Conservation (phyloP, 2,113 vertebrate genomes). For the Limnothrissa miodon region DNA sequence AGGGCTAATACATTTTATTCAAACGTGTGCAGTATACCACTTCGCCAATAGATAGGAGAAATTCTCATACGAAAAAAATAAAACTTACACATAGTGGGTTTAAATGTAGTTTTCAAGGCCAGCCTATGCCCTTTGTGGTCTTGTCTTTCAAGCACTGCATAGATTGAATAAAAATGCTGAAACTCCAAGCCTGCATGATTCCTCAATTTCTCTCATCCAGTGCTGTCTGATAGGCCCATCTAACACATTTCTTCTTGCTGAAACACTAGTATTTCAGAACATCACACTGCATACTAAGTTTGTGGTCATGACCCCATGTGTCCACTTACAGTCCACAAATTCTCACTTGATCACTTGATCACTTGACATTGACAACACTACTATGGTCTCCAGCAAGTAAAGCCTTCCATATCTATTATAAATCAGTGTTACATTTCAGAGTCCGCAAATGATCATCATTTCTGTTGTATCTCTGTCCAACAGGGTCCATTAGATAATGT, state of each 20-base stretch:
- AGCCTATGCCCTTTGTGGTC: background rate
- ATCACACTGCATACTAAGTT: background rate
- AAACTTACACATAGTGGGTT: too few species aligned
- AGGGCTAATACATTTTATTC: too few species aligned
- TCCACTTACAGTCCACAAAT: background rate
- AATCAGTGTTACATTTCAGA: background rate
- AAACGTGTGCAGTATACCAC: too few species aligned
- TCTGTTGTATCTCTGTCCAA: background rate
- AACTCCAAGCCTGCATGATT: background rate
- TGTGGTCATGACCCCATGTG: background rate
- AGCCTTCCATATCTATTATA: background rate
- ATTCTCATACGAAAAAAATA: too few species aligned
- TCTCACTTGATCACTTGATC: background rate
- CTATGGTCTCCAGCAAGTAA: background rate
- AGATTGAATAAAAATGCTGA: background rate
- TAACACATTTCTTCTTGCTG: background rate
- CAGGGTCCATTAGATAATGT: background rate
- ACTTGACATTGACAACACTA: background rate
- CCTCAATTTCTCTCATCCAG: background rate
- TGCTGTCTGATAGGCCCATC: background rate
- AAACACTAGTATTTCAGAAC: background rate
- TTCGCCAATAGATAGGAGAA: too few species aligned
- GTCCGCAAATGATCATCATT: background rate
- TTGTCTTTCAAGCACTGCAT: too few species aligned
- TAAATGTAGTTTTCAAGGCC: background rate